Evolutionary conservation across 2,888 invertebrate genomes (phyloP).

Genomic region (Microplitis manilae): DNA sequence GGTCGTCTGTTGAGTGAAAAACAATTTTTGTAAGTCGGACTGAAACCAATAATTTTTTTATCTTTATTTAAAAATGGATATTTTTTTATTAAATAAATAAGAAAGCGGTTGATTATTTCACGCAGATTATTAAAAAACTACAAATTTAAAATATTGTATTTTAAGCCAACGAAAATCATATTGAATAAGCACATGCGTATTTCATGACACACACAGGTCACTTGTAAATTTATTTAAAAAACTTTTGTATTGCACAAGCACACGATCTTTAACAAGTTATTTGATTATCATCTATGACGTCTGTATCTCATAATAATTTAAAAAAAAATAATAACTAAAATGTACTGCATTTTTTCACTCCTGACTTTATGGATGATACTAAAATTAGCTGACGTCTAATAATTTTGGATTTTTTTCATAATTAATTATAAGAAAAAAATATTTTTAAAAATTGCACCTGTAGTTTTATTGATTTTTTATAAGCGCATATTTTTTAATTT

Average conservation of each 20-base stretch:
- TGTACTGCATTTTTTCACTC: neutral
- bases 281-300: neutral
- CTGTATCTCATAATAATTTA: neutral
- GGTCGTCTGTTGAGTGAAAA: too few species aligned
- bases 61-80: neutral
- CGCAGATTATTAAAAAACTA: neutral
- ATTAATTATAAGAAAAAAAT: too few species aligned
- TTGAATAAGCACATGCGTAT: neutral
- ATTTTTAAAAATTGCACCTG: too few species aligned
- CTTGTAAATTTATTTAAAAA: slow-evolving; percentile 13
- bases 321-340: neutral
- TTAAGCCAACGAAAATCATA: neutral
- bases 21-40: too few species aligned
- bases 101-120: slow-evolving; percentile 5
- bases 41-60: too few species aligned
- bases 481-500: too few species aligned
- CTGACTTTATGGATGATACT: too few species aligned
- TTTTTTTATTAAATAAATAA: neutral
- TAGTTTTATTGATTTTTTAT: too few species aligned
- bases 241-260: neutral
- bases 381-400: too few species aligned
- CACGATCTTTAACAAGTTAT: neutral
- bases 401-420: too few species aligned
- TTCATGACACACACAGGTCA: slow-evolving; percentile 5
- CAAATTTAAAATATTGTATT: neutral